phyloP scores from a whole-genome alignment of 2,888 invertebrate species.

The Didymodactylos carnosus region DNA sequence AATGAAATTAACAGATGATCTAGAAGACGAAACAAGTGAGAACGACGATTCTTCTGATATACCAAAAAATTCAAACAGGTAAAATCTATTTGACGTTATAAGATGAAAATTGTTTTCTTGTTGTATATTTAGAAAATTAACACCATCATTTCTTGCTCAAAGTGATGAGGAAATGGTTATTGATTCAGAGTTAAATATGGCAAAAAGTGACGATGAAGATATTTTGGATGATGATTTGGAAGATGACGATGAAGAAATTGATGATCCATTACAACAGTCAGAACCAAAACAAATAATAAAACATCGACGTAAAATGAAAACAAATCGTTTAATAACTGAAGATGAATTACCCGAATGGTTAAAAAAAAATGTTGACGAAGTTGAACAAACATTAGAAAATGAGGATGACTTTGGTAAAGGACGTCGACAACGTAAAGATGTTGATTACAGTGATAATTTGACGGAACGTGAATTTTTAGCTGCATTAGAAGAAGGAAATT shows the following conservation, averaged over 20 bases:
- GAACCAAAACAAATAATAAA: not conserved
- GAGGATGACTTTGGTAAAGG: constrained; percentile 64
- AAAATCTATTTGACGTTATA: not conserved
- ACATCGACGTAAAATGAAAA: not conserved
- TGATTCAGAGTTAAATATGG: no score
- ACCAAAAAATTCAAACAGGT: not conserved
- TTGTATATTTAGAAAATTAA: not conserved
- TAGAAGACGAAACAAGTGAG: no score
- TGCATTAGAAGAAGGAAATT: constrained; percentile 38
- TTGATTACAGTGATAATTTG: constrained; percentile 85
- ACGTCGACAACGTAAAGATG: constrained; percentile 77
- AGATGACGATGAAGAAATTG: not conserved
- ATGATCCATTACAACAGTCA: not conserved
- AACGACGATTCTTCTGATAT: not conserved
- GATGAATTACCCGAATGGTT: constrained; percentile 84
- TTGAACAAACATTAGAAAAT: constrained; percentile 47
- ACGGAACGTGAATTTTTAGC: constrained; percentile 73
- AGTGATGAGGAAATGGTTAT: no score
- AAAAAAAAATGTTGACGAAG: constrained; percentile 53
- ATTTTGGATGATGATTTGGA: not conserved
- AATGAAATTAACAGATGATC: no score
- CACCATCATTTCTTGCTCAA: not conserved
- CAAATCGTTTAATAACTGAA: constrained; percentile 62
- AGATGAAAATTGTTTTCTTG: not conserved
- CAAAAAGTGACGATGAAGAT: no score